Conservation (phyloP, 2,888 invertebrate genomes). For the Schizotus pectinicornis region DNA sequence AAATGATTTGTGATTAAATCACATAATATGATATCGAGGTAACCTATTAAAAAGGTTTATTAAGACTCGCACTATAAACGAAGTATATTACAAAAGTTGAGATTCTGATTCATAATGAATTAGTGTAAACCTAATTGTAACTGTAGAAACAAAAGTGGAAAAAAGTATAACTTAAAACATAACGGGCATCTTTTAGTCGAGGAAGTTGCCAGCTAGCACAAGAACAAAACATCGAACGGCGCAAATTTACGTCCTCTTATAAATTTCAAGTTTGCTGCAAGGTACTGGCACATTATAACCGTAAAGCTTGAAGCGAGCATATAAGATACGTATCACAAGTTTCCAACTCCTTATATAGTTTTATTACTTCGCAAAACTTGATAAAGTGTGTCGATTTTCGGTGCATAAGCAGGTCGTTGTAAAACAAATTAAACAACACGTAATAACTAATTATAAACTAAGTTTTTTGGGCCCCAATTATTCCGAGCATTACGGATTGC, state of each 20-base stretch:
- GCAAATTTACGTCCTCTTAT: background rate
- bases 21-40: too few relatives aligned
- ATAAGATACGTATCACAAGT: background rate
- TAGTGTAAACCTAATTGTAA: too few relatives aligned
- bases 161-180: background rate
- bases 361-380: conserved; percentile 4
- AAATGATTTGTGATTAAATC: too few relatives aligned
- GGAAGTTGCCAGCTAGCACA: background rate
- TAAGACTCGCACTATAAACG: too few relatives aligned
- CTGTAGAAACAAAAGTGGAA: too few relatives aligned
- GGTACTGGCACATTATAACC: background rate
- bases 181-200: background rate
- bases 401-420: background rate
- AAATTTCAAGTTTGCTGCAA: conserved; percentile 1
- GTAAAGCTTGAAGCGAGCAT: conserved; percentile 2
- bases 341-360: conserved; percentile 2
- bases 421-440: background rate
- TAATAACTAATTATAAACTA: background rate
- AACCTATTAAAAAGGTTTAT: too few relatives aligned
- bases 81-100: background rate
- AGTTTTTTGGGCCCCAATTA: background rate
- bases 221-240: background rate
- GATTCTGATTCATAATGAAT: background rate
- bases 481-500: background rate
- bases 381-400: background rate